These are phyloP conservation scores for Himalopsyche phryganea DNA, from an alignment of 1,140 invertebrate genomes.

Conservation along the genomic window DNA sequence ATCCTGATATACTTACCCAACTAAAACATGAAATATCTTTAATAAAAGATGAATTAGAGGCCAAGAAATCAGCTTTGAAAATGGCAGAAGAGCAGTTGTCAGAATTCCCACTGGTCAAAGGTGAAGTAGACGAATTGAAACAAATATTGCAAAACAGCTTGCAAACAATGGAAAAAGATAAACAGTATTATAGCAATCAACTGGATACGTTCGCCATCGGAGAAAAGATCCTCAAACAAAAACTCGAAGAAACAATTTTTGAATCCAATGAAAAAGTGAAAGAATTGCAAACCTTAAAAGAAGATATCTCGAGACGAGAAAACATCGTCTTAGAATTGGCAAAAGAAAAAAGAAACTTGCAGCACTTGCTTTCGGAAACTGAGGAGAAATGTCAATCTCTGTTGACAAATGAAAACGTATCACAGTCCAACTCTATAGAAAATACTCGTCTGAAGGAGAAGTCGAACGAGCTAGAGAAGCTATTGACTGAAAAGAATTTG, in stretches of 20 bases:
- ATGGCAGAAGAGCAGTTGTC: conserved; percentile 53
- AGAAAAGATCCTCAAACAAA: conserved; percentile 55
- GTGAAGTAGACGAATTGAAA: conserved; percentile 55
- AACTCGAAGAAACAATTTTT: conserved; percentile 55
- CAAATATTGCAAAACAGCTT: conserved; percentile 53
- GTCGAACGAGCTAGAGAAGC: conserved; percentile 42
- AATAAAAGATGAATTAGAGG: conserved; percentile 51
- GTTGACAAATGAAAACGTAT: conserved; percentile 38
- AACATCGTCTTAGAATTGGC: conserved; percentile 59
- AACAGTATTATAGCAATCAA: conserved; percentile 57
- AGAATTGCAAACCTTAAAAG: conserved; percentile 55
- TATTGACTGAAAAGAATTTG: conserved; percentile 51
- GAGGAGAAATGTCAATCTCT: conserved; percentile 45
- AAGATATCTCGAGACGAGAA: conserved; percentile 57
- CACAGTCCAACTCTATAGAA: conserved; percentile 42
- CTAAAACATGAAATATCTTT: conserved; percentile 55
- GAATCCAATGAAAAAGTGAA: conserved; percentile 54
- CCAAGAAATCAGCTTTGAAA: conserved; percentile 52
- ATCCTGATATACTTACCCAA: conserved; percentile 49
- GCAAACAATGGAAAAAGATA: conserved; percentile 54
- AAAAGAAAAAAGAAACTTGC: conserved; percentile 54
- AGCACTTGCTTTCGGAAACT: conserved; percentile 46
- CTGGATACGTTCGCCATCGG: conserved; percentile 52
- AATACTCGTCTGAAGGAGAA: conserved; percentile 46
- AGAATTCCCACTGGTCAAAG: conserved; percentile 55